Base-by-base conservation (phyloP, 2,888 invertebrate species). In the Allophyes oxyacanthae region DNA sequence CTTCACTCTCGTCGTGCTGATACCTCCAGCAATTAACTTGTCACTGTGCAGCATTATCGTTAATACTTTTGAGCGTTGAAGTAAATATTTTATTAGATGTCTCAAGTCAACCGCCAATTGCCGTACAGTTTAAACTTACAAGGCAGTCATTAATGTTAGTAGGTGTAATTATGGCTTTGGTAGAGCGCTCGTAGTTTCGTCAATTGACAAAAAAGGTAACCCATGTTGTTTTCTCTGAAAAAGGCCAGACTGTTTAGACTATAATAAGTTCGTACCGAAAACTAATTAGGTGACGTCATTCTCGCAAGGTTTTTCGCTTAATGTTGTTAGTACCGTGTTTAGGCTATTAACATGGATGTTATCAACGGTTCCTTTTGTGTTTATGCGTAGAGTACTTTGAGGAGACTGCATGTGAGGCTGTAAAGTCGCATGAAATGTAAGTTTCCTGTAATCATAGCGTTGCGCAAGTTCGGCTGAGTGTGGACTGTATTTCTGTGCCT, bases 21-120 rank as follows among this genome's bases (percentile, higher is more conserved):
- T 88, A 85, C 79, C 77, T 79, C 53, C 56, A 75, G 80, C 89
- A 86, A 91, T 91, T 88, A 91, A 89, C 75, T 86, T 91, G 90
- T 92, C 91, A 87, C 74, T 84, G 75, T 69, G 57, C 69, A 70
- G 67, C 71, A 79, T 82, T 80, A 85, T 72, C 76, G 72, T 78
- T 77, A 78, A 77, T 75, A 70, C 60, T 61, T 55, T 55, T 41
- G 41, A 67, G 43, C 41, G 66, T 66, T 71, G 63, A 64, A 58
- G 70, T 71, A 60, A 74, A 73, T 67, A 72, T 67, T 73, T 65
- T 46, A 70, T 69, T 62, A 52, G 11, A 53, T 37, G 61, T 46
- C 32, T 63, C 50, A 51, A 62, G 56, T 46, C 34, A 61, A 48
- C 53, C 62, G 40, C 54, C 48, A 43, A 40, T 32, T 52, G 41